Evolutionary conservation across 2,888 invertebrate genomes (phyloP).

Genomic region (Empis stercorea): DNA sequence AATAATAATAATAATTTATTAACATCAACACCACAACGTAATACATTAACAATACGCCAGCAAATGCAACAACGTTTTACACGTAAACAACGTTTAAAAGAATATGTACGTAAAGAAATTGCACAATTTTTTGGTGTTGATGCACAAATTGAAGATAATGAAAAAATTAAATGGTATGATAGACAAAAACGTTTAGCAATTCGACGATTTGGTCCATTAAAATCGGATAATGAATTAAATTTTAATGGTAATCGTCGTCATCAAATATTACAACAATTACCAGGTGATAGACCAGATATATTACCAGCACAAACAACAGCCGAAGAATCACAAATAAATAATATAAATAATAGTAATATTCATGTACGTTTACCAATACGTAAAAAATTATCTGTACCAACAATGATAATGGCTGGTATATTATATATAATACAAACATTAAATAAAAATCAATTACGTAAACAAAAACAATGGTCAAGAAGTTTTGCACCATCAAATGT

Average conservation of each 20-base stretch:
- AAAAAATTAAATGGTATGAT: constrained; percentile 29
- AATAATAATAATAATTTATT: constrained; percentile 7
- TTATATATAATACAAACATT: constrained; percentile 41
- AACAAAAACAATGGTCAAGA: constrained; percentile 49
- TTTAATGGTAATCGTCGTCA: constrained; percentile 3
- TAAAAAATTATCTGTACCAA: constrained; percentile 30
- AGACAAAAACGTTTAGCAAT: constrained; percentile 32
- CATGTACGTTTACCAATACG: constrained; percentile 31
- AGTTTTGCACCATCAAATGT: constrained; percentile 49
- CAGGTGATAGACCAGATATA: constrained; percentile 32
- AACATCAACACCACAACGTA: constrained; percentile 11
- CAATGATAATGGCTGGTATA: constrained; percentile 30
- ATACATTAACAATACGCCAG: constrained; percentile 17
- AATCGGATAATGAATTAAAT: constrained; percentile 16
- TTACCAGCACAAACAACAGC: constrained; percentile 25
- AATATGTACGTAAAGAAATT: constrained; percentile 29
- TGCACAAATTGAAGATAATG: constrained; percentile 26
- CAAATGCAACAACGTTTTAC: constrained; percentile 18
- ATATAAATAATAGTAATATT: constrained; percentile 16
- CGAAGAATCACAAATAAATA: constrained; percentile 16
- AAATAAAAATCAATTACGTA: constrained; percentile 32
- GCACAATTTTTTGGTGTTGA: constrained; percentile 35
- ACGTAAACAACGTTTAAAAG: constrained; percentile 30
- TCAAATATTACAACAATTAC: constrained; percentile 2
- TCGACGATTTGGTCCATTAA: constrained; percentile 26